Evolutionary conservation across 2,113 vertebrate genomes (phyloP), one percentile per base, ranked within the genome.

Genomic region (Alethe castanea): DNA sequence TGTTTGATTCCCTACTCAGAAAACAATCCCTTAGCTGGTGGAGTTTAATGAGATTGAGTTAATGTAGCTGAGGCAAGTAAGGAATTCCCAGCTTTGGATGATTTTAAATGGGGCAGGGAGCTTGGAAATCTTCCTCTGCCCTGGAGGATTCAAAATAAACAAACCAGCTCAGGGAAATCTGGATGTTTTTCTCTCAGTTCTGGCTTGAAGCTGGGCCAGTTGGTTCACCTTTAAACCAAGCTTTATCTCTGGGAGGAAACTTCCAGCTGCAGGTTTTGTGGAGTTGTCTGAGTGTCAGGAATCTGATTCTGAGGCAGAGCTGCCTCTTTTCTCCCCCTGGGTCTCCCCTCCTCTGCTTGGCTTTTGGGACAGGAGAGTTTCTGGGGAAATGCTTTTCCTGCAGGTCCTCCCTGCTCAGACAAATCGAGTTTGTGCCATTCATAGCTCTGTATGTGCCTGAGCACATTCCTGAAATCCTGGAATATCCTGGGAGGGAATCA

Each of bases 391-490:
- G 1, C 9, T 29, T 29, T 71, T 62, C 3, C 3, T 56, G 71
- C 53, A 24, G 48, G 1, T 69, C 8, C 0, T 11, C 4, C 5
- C 4, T 1, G 33, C 77, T 67, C 9, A 1, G 3, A 14, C 8
- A 8, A 9, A 10, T 45, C 20, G 0, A 2, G 6, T 61, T 87
- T 6, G 0, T 42, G 38, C 62, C 54, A 2, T 64, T 35, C 9
- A n/a, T 4, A 10, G 74, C 66, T 72, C 22, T 1, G 0, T 2
- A 0, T 29, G 44, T 47, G 42, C 35, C 0, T 2, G 45, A 31
- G 11, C 16, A 0, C 5, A 0, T 53, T 36, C 2, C 1, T 20
- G 4, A 54, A 77, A 29, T 12, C 61, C 50, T 61, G 62, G 54
- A 7, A 54, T 76, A 11, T 31, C n/a, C 69, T n/a, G 28, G 28